Percentiles rank a stretch among this genome's conserved stretches.
phyloP scores from a whole-genome alignment of 2,888 invertebrate species.

The Busseola fusca region DNA sequence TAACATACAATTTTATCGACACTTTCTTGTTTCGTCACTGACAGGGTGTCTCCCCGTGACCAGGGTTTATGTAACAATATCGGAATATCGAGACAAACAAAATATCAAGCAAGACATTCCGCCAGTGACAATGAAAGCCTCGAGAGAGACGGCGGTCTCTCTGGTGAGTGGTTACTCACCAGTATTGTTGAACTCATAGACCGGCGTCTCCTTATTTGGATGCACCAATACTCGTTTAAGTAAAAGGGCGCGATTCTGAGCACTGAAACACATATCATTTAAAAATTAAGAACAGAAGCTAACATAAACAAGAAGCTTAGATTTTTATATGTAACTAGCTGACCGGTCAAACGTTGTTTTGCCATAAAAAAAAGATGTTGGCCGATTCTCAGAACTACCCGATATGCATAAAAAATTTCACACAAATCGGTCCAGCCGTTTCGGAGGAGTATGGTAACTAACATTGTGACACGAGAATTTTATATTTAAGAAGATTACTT shows the following conservation, averaged over 20 bases:
- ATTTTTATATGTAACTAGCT: background rate
- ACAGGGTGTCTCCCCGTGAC: background rate
- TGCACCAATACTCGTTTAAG: constrained; percentile 45
- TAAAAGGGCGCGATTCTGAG: constrained; percentile 38
- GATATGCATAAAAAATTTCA: too few species aligned
- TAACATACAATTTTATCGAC: background rate
- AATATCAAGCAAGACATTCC: background rate
- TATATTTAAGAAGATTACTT: too few species aligned
- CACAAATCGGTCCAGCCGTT: too few species aligned
- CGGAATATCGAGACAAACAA: background rate
- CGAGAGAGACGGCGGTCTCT: too few species aligned
- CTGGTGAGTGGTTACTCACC: too few species aligned
- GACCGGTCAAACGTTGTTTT: too few species aligned
- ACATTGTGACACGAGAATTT: too few species aligned
- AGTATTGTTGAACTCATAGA: constrained; percentile 47
- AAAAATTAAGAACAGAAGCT: background rate
- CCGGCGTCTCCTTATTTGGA: constrained; percentile 45
- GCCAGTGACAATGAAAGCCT: background rate
- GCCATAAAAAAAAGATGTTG: too few species aligned
- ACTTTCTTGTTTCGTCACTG: background rate
- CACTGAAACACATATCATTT: constrained; percentile 27
- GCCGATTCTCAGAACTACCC: too few species aligned
- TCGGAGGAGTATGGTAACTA: too few species aligned
- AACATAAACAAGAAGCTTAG: background rate
- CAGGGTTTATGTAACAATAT: background rate